phyloP scores from a whole-genome alignment of 2,888 invertebrate species.

The Xanthia togata region DNA sequence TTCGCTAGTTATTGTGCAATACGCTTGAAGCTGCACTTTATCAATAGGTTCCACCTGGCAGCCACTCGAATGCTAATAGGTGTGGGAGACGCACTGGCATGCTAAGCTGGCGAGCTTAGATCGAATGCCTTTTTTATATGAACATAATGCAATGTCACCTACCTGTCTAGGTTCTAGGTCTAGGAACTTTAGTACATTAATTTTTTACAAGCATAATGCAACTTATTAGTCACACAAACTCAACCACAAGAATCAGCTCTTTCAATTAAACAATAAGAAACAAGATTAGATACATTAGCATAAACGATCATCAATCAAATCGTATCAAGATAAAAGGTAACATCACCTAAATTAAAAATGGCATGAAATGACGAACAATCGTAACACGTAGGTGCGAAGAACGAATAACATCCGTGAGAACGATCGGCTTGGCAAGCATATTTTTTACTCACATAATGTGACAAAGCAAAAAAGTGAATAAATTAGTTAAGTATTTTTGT shows the following conservation, averaged over 20 bases:
- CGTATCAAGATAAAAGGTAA: slow-evolving; percentile 14
- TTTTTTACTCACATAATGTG: slow-evolving; percentile 8
- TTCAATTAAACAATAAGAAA: neutral
- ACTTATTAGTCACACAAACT: neutral
- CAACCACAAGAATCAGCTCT: neutral
- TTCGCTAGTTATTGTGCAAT: slow-evolving; percentile 28
- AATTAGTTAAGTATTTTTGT: neutral
- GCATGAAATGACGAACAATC: slow-evolving; percentile 2
- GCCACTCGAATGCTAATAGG: slow-evolving; percentile 27
- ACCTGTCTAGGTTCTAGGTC: no score
- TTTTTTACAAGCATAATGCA: neutral
- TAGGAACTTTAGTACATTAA: neutral
- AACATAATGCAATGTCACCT: neutral
- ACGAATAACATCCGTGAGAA: slow-evolving; percentile 37
- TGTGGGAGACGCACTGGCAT: slow-evolving; percentile 1
- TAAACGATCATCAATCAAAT: slow-evolving; percentile 5
- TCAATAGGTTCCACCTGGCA: slow-evolving; percentile 2
- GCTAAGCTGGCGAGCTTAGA: neutral
- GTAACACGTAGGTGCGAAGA: slow-evolving; percentile 19
- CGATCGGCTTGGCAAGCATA: slow-evolving; percentile 1
- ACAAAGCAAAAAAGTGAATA: slow-evolving; percentile 1
- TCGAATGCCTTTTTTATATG: neutral
- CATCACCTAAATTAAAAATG: slow-evolving; percentile 8
- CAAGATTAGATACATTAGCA: neutral
- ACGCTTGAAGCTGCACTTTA: slow-evolving; percentile 4